Conservation (phyloP, 2,113 vertebrate genomes). For the Capreolus pygargus region DNA sequence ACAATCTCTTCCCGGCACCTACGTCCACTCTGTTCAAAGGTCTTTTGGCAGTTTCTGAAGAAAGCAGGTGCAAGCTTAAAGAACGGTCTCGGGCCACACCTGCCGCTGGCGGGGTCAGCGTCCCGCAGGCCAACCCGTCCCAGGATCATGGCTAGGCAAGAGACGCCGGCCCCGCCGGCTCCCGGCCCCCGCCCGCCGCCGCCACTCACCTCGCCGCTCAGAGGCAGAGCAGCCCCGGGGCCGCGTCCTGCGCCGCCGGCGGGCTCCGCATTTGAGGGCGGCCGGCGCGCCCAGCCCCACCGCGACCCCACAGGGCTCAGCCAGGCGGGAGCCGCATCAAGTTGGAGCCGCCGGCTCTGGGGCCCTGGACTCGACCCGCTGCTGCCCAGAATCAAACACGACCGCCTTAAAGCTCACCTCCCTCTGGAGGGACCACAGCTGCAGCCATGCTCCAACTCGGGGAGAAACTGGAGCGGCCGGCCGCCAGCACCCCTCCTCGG, state of each 20-base stretch:
- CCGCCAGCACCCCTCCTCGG: slow-evolving; percentile 10
- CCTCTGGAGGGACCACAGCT: neutral
- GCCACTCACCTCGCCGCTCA: slow-evolving; percentile 71
- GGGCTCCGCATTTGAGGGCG: slow-evolving; percentile 54
- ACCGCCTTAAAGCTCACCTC: slow-evolving; percentile 28
- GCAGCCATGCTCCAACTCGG: neutral
- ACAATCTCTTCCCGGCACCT: neutral
- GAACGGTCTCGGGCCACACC: neutral
- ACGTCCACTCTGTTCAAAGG: neutral
- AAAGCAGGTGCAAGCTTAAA: neutral
- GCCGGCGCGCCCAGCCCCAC: neutral
- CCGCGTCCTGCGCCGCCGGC: slow-evolving; percentile 45
- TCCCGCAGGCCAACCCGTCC: neutral
- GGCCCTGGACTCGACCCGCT: slow-evolving; percentile 6
- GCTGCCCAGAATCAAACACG: slow-evolving; percentile 35
- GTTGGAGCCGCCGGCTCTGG: neutral
- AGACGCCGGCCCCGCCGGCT: neutral
- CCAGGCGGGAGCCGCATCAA: neutral
- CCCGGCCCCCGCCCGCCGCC: neutral
- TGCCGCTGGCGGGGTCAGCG: neutral
- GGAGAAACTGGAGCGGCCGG: neutral
- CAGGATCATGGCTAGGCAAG: neutral
- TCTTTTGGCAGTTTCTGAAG: neutral
- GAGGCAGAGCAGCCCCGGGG: slow-evolving; percentile 67
- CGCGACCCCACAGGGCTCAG: neutral